phyloP scores from a whole-genome alignment of 2,113 vertebrate species.

The Progne subis region DNA sequence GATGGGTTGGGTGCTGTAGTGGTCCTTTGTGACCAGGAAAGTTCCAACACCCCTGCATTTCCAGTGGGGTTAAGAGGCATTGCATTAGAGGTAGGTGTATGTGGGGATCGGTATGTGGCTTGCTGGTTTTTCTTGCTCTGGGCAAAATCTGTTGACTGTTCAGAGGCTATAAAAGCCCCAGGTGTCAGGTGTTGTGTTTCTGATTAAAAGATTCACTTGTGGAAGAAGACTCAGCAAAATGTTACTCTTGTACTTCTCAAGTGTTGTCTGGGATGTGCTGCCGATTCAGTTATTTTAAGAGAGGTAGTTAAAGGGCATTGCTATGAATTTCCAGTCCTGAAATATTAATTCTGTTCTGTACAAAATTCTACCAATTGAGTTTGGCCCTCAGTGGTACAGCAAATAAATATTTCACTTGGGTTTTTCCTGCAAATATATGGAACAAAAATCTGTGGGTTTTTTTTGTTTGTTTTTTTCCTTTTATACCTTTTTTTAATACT shows the following conservation, averaged over 20 bases:
- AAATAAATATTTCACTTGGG: background rate
- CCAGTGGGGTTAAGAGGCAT: background rate
- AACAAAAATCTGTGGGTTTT: background rate
- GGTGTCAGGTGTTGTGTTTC: conserved; percentile 36
- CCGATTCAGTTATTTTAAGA: background rate
- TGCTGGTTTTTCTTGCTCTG: background rate
- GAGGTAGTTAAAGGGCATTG: background rate
- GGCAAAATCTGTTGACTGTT: conserved; percentile 9
- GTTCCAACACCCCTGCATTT: background rate
- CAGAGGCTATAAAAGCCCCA: background rate
- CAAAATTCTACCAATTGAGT: background rate
- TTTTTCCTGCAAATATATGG: background rate
- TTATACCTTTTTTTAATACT: background rate
- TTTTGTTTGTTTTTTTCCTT: background rate
- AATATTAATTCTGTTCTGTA: background rate
- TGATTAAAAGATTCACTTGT: conserved; percentile 37
- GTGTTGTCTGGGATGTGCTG: background rate
- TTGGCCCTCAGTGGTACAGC: background rate
- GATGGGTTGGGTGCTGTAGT: background rate
- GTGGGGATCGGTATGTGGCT: background rate
- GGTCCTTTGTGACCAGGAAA: background rate
- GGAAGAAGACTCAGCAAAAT: background rate
- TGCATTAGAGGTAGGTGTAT: background rate
- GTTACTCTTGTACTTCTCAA: background rate
- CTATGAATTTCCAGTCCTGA: background rate